Conservation (phyloP, 2,797 vertebrate species). For the Acanthurus leucopareius region DNA sequence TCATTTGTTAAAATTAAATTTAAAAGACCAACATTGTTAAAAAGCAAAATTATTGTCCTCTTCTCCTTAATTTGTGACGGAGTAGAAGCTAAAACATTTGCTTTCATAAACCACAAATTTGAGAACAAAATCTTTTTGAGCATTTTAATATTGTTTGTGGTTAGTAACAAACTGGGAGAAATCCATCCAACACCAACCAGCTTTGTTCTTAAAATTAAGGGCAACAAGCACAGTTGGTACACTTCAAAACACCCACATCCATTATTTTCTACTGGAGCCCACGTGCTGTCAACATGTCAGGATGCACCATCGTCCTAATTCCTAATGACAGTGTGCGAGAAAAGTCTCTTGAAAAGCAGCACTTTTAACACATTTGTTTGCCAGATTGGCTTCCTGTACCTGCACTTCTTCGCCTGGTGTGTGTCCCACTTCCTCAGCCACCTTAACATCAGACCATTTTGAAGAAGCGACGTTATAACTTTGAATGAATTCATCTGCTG, state of each 20-base stretch:
- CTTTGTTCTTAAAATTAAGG: neutral
- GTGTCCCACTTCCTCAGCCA: neutral
- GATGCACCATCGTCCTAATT: constrained; percentile 25
- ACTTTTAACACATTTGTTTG: constrained; percentile 7
- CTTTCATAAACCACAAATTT: too few relatives aligned
- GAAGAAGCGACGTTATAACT: constrained; percentile 5
- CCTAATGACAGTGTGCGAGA: constrained; percentile 14
- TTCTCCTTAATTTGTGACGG: neutral
- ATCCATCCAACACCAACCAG: neutral
- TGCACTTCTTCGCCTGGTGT: neutral
- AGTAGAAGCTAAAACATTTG: neutral
- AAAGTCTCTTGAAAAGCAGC: constrained; percentile 8
- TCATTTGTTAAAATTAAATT: too few relatives aligned
- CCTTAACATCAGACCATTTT: constrained; percentile 3
- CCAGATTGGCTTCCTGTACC: neutral
- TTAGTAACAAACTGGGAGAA: neutral
- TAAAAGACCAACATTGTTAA: neutral
- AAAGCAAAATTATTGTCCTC: neutral
- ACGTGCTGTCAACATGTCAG: constrained; percentile 45
- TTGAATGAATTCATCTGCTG: constrained; percentile 20
- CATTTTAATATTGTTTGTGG: neutral
- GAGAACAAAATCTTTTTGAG: neutral
- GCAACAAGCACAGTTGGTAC: neutral
- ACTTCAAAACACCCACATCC: constrained; percentile 26
- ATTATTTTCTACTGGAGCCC: constrained; percentile 37